phyloP scores from a whole-genome alignment of 2,888 invertebrate species.

The Trichopria drosophilae region DNA sequence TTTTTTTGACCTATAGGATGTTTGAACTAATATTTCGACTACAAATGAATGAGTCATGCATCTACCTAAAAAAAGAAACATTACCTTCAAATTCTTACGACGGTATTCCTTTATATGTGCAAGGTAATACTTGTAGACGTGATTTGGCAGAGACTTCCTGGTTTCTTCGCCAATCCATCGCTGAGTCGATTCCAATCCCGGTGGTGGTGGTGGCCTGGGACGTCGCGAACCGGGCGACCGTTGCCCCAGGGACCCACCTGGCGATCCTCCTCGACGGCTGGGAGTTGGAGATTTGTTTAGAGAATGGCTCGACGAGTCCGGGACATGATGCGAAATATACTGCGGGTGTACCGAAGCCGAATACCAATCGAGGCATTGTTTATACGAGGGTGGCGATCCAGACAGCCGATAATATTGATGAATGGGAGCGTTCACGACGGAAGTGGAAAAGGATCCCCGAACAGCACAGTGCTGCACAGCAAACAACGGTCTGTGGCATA shows the following conservation, averaged over 20 bases:
- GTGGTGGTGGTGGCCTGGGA: constrained; percentile 35
- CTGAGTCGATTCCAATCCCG: constrained; percentile 49
- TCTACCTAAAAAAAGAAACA: no score
- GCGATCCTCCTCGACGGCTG: constrained; percentile 37
- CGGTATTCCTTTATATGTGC: constrained; percentile 57
- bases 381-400: neutral
- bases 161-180: constrained; percentile 72
- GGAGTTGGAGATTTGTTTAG: constrained; percentile 44
- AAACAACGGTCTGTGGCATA: constrained; percentile 50
- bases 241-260: constrained; percentile 46
- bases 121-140: constrained; percentile 70
- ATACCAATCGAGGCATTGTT: neutral
- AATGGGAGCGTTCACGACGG: constrained; percentile 22
- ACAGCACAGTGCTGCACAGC: constrained; percentile 38
- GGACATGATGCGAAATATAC: constrained; percentile 12
- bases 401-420: constrained; percentile 2
- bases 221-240: constrained; percentile 33
- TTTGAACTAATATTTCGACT: no score
- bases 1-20: no score
- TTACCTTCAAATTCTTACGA: constrained; percentile 60
- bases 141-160: constrained; percentile 65
- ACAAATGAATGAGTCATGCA: no score
- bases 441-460: constrained; percentile 18
- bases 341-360: neutral
- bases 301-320: constrained; percentile 41